Evolutionary conservation across 2,888 invertebrate genomes (phyloP).

Genomic region (Iphiclides podalirius): DNA sequence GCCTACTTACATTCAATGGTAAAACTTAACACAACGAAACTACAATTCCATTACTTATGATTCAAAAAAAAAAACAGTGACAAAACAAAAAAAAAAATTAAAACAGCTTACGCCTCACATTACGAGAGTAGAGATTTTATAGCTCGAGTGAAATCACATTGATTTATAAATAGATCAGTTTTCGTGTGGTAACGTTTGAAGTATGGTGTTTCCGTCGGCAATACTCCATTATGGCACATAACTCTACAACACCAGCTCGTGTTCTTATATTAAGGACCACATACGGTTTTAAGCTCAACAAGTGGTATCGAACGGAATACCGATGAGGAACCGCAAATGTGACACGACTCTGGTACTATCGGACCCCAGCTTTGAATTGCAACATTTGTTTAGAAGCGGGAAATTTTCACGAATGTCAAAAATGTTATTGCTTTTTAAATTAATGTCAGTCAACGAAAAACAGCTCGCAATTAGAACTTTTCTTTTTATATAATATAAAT

Average conservation of each 20-base stretch:
- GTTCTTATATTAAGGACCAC: constrained; percentile 76
- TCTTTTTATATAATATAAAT: too few species aligned
- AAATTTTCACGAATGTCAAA: constrained; percentile 9
- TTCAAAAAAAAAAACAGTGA: constrained; percentile 58
- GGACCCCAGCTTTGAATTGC: too few species aligned
- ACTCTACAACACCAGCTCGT: constrained; percentile 53
- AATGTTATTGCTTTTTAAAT: not conserved
- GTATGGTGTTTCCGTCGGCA: constrained; percentile 74
- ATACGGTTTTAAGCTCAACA: constrained; percentile 20
- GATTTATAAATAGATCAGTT: constrained; percentile 35
- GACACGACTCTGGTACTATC: too few species aligned
- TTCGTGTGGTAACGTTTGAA: constrained; percentile 70
- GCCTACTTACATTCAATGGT: constrained; percentile 61
- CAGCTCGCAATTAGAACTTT: too few species aligned
- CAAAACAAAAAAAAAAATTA: constrained; percentile 54
- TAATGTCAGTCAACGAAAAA: not conserved
- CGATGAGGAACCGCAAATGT: too few species aligned
- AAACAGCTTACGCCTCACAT: constrained; percentile 61
- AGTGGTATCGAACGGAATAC: constrained; percentile 3
- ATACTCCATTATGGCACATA: constrained; percentile 75
- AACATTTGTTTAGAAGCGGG: constrained; percentile 8
- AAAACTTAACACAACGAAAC: constrained; percentile 60
- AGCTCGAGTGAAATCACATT: constrained; percentile 42
- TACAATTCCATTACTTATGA: constrained; percentile 55
- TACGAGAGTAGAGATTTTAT: constrained; percentile 56